Conservation (phyloP, 2,797 vertebrate genomes). For the Paedocypris micromegethes region DNA sequence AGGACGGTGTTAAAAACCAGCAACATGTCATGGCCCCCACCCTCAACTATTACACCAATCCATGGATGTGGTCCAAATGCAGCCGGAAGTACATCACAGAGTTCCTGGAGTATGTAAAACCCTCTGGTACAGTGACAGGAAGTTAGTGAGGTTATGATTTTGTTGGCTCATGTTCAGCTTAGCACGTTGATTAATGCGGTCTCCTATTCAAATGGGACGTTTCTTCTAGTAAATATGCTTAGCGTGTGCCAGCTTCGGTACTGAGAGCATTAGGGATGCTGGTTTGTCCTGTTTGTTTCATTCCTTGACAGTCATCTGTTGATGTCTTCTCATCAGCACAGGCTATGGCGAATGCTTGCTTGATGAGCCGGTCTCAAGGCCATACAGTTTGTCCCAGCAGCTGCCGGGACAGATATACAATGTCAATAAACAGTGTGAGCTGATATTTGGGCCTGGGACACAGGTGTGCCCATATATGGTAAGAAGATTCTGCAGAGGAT, state of each 20-base stretch:
- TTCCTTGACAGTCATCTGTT: slow-evolving; percentile 64
- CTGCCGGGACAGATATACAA: slow-evolving; percentile 90
- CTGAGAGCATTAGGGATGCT: slow-evolving; percentile 60
- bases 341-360: slow-evolving; percentile 98
- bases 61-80: slow-evolving; percentile 99
- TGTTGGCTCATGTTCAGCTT: neutral
- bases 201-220: no score
- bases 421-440: slow-evolving; percentile 98
- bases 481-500: slow-evolving; percentile 60
- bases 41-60: slow-evolving; percentile 94
- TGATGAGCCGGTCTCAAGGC: slow-evolving; percentile 89
- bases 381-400: slow-evolving; percentile 84
- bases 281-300: slow-evolving; percentile 60
- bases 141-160: neutral
- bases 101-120: slow-evolving; percentile 90
- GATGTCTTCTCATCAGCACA: slow-evolving; percentile 83
- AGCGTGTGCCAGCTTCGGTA: slow-evolving; percentile 15
- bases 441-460: slow-evolving; percentile 96
- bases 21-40: slow-evolving; percentile 98
- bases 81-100: slow-evolving; percentile 98
- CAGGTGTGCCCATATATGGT: slow-evolving; percentile 99
- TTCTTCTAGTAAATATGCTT: no score
- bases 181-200: neutral
- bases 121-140: neutral
- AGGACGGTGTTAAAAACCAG: slow-evolving; percentile 89